Percentiles rank a stretch among this genome's conserved stretches.
phyloP scores from a whole-genome alignment of 2,888 invertebrate genomes.

The Eulithis prunata region DNA sequence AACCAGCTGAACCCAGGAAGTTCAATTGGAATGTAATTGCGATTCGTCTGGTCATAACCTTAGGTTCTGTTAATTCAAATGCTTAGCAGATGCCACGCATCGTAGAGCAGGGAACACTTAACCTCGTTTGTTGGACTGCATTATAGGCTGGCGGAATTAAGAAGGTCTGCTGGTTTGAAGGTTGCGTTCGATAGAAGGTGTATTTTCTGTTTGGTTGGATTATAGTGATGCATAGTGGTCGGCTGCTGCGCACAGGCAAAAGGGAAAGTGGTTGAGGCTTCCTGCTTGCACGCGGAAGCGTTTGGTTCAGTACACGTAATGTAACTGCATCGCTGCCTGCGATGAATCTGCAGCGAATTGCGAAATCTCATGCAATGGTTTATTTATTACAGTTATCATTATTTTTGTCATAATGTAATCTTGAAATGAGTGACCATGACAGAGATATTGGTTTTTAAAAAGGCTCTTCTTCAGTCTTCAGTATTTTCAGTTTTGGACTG shows the following conservation, averaged over 20 bases:
- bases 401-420: too few species aligned
- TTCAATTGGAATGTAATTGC: conserved; percentile 41
- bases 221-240: conserved; percentile 70
- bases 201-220: conserved; percentile 56
- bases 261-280: conserved; percentile 80
- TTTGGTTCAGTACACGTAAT: conserved; percentile 71
- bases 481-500: too few species aligned
- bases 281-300: conserved; percentile 82
- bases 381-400: not conserved
- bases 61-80: conserved; percentile 64
- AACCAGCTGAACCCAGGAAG: conserved; percentile 48
- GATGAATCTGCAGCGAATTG: conserved; percentile 43
- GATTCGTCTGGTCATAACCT: conserved; percentile 55
- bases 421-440: too few species aligned
- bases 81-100: conserved; percentile 73
- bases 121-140: conserved; percentile 79
- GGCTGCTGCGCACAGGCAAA: conserved; percentile 82
- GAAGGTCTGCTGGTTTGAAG: conserved; percentile 29
- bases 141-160: conserved; percentile 61
- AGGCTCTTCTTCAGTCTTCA: too few species aligned
- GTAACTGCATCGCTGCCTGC: conserved; percentile 65
- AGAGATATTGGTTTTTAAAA: too few species aligned
- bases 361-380: conserved; percentile 15
- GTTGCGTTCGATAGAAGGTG: not conserved
- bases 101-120: conserved; percentile 70